These are phyloP conservation scores for Clarias gariepinus DNA, from an alignment of 2,113 vertebrate species.

Conservation along the genomic window DNA sequence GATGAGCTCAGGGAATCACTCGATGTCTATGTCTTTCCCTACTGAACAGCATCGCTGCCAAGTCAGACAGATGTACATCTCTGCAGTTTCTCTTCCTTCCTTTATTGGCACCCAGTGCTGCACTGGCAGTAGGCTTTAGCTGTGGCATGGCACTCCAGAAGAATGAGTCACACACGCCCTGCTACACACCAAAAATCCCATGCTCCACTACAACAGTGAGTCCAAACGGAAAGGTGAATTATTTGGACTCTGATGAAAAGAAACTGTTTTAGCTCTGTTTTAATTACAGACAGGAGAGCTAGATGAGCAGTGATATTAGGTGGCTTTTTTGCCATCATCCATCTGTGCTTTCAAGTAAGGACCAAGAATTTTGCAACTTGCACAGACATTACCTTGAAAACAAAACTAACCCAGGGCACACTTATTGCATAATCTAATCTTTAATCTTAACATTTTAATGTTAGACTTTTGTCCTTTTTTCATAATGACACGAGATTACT, in stretches of 20 bases:
- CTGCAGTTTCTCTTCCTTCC: constrained; percentile 42
- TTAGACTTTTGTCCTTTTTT: not conserved
- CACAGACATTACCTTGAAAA: not conserved
- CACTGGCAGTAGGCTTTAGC: constrained; percentile 59
- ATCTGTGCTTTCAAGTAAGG: constrained; percentile 36
- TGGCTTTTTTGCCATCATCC: constrained; percentile 8
- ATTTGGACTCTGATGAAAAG: constrained; percentile 37
- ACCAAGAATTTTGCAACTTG: not conserved
- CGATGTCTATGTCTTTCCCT: constrained; percentile 38
- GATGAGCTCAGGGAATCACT: constrained; percentile 52
- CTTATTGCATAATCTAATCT: not conserved
- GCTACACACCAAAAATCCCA: constrained; percentile 48
- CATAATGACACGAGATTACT: not conserved
- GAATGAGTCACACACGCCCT: constrained; percentile 65
- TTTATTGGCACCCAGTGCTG: constrained; percentile 25
- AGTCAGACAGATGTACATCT: constrained; percentile 52
- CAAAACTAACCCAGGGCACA: not conserved
- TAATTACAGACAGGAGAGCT: constrained; percentile 31
- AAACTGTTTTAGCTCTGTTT: constrained; percentile 34
- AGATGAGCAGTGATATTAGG: constrained; percentile 17
- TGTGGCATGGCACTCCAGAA: constrained; percentile 51
- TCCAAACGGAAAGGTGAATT: constrained; percentile 54
- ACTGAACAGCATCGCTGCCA: constrained; percentile 49
- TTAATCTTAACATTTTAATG: not conserved
- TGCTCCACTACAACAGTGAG: constrained; percentile 38